These are phyloP conservation scores for Aphidius ervi DNA, from an alignment of 1,140 invertebrate genomes.

Conservation along the genomic window DNA sequence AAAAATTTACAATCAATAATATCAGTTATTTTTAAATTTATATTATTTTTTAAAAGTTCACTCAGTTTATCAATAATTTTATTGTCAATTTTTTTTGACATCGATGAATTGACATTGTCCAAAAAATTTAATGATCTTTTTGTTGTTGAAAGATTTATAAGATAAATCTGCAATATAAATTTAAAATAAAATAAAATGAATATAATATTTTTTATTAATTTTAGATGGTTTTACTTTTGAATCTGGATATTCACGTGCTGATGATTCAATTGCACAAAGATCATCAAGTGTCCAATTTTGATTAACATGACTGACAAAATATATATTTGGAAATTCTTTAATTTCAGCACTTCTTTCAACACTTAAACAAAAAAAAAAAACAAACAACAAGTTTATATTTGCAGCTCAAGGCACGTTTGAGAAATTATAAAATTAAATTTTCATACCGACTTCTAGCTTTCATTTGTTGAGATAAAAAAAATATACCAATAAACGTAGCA, in stretches of 20 bases:
- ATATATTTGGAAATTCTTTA: slow-evolving; percentile 29
- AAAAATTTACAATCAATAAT: slow-evolving; percentile 34
- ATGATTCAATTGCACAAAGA: slow-evolving; percentile 37
- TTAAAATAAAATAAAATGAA: not conserved
- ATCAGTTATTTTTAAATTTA: slow-evolving; percentile 30
- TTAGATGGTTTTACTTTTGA: slow-evolving; percentile 29
- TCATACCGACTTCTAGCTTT: slow-evolving; percentile 9
- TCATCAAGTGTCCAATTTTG: slow-evolving; percentile 34
- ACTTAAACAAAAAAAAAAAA: not conserved
- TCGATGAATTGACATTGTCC: not conserved
- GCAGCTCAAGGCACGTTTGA: too few relatives aligned
- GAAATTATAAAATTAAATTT: not conserved
- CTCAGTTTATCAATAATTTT: slow-evolving; percentile 17
- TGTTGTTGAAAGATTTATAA: slow-evolving; percentile 32
- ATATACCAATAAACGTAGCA: slow-evolving; percentile 18
- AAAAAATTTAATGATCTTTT: not conserved
- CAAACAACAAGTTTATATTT: too few relatives aligned
- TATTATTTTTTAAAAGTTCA: slow-evolving; percentile 18
- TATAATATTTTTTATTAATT: slow-evolving; percentile 8
- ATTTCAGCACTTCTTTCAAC: slow-evolving; percentile 15
- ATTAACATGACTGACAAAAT: slow-evolving; percentile 37
- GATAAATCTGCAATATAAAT: slow-evolving; percentile 28
- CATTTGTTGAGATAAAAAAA: slow-evolving; percentile 5
- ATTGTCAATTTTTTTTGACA: not conserved
- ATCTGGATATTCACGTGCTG: slow-evolving; percentile 33